Base-by-base conservation (phyloP, 2,797 vertebrate genomes). In the Protosalanx chinensis region DNA sequence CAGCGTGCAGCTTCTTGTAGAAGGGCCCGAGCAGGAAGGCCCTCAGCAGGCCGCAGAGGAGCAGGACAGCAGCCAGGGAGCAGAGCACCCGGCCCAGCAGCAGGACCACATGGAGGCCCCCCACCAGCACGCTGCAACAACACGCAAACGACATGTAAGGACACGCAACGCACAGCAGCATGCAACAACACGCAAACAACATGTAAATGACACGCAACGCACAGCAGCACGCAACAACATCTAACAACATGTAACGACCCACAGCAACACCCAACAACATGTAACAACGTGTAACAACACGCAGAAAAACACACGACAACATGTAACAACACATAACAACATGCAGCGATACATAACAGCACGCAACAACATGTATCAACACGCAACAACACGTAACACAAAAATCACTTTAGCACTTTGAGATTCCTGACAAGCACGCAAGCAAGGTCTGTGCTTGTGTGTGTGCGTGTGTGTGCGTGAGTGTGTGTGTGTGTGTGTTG, bases 1-100 rank as follows among this genome's bases (percentile, higher is more conserved):
- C 96, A 1, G 84, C 20, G 3, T 97, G 97, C 67, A 99, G 89
- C 74, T 97, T 98, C 86, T 94, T 96, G 80, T 95, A 98, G 86
- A 92, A 98, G 0, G 96, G 96, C 32, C 95, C 96, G 60, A 99
- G 93, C 73, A 98, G 89, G 59, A 93, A 94, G 3, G 92, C 94
- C 90, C 93, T 95, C 72, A 98, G 82, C 56, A 96, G 69, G 71
- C 93, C 86, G 86, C 95, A 99, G 4, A 95, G 68, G 73, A 99
- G 89, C 77, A 97, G 88, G 79, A 95, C 94, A 3, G 91, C 95
- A 33, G 91, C 96, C 76, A 99, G 88, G 10, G 95, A 98, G 70
- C 92, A 89, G 51, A 98, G 87, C 35, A 96, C 95, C 87, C 95
- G 96, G 32, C 91, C 92, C 81, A 95, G 85, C 79, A 99, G 91